Evolutionary conservation across 2,113 vertebrate species (phyloP).

Genomic region (Paraplagusia blochii): DNA sequence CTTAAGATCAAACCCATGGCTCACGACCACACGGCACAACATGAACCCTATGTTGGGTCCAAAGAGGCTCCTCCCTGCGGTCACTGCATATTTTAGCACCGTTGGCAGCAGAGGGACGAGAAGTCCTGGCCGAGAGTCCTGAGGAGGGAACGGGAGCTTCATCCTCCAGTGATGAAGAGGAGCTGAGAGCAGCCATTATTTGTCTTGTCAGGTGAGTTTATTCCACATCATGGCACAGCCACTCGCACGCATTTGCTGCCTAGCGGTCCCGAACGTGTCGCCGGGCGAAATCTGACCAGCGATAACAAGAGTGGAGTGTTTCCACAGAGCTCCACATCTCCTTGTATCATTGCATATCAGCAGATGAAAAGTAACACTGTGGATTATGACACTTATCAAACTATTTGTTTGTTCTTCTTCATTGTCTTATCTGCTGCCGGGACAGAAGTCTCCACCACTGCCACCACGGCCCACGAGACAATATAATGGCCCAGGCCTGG

Average conservation of each 20-base stretch:
- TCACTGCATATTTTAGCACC: constrained; percentile 43
- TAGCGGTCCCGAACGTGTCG: constrained; percentile 2
- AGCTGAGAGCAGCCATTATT: constrained; percentile 40
- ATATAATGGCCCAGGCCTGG: too few relatives aligned
- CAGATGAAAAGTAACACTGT: not conserved
- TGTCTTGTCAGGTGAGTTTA: constrained; percentile 44
- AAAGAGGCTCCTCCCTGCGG: constrained; percentile 20
- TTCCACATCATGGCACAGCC: constrained; percentile 25
- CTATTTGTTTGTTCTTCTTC: too few relatives aligned
- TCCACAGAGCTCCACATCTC: not conserved
- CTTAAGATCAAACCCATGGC: too few relatives aligned
- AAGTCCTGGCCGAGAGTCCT: constrained; percentile 26
- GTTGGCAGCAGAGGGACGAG: constrained; percentile 29
- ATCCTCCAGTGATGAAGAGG: constrained; percentile 38
- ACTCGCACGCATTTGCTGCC: constrained; percentile 34
- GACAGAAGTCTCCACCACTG: too few relatives aligned
- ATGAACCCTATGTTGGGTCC: constrained; percentile 2
- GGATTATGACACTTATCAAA: too few relatives aligned
- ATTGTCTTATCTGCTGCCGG: too few relatives aligned
- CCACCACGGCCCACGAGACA: too few relatives aligned
- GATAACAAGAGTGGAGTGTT: not conserved
- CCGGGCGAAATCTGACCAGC: not conserved
- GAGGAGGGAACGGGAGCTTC: constrained; percentile 25
- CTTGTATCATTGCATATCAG: too few relatives aligned
- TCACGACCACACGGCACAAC: not conserved